Evolutionary conservation across 2,888 invertebrate species (phyloP).

Genomic region (Endomychus coccineus): DNA sequence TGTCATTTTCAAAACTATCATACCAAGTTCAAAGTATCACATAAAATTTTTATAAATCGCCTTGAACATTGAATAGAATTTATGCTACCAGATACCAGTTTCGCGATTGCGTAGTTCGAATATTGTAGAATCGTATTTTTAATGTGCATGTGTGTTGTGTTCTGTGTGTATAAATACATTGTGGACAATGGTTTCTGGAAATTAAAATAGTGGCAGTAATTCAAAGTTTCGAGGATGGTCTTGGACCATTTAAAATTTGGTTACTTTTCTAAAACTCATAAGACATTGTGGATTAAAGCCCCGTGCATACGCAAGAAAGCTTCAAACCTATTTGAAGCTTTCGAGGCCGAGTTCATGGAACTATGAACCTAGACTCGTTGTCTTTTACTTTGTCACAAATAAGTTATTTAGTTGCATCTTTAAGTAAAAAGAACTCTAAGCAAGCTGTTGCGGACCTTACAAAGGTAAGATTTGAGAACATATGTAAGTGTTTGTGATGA

Average conservation of each 20-base stretch:
- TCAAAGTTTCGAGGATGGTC: constrained; percentile 45
- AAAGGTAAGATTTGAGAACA: constrained; percentile 59
- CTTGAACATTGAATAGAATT: no score
- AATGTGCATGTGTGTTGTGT: no score
- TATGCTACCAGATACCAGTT: no score
- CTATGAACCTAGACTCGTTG: constrained; percentile 99
- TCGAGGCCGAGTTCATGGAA: constrained; percentile 79
- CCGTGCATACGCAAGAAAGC: constrained; percentile 78
- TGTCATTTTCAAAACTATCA: no score
- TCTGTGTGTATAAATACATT: no score
- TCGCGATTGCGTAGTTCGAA: no score
- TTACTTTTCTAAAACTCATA: constrained; percentile 41
- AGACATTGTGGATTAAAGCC: constrained; percentile 49
- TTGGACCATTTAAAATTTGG: constrained; percentile 43
- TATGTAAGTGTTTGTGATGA: constrained; percentile 8
- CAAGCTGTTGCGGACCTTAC: constrained; percentile 82
- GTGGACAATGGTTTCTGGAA: no score
- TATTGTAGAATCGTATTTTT: no score
- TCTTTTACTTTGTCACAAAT: constrained; percentile 98
- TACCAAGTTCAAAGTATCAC: no score
- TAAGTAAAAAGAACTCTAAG: constrained; percentile 93
- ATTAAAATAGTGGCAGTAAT: constrained; percentile 37
- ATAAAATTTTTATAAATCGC: no score
- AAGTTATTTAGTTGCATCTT: constrained; percentile 91
- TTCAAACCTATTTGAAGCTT: constrained; percentile 93